These are phyloP conservation scores for Panthera uncia DNA, from an alignment of 2,113 vertebrate genomes.

Conservation along the genomic window DNA sequence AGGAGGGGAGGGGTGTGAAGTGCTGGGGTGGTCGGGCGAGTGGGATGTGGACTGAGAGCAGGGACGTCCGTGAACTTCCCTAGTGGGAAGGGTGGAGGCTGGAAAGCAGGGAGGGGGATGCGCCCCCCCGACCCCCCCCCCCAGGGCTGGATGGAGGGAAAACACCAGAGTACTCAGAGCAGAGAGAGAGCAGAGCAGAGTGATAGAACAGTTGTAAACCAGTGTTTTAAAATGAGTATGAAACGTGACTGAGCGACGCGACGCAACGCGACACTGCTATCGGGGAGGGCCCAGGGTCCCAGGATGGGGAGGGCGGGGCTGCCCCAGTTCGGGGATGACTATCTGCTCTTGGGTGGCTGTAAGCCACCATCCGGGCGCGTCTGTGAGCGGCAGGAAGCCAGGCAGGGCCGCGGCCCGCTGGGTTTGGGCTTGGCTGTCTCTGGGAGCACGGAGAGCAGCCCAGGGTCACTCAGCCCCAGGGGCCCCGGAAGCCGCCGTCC, in stretches of 20 bases:
- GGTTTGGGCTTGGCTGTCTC: not conserved
- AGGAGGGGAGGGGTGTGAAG: not conserved
- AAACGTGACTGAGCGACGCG: not conserved
- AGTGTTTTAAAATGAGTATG: no score
- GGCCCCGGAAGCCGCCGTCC: not conserved
- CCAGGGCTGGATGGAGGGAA: not conserved
- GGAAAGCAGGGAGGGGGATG: no score
- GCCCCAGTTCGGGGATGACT: not conserved
- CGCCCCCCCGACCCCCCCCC: fast-evolving
- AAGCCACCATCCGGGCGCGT: not conserved
- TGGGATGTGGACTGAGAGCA: not conserved
- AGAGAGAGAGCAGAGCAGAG: not conserved
- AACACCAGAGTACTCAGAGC: not conserved
- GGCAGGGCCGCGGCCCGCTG: not conserved
- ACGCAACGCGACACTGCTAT: no score
- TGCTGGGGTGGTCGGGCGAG: not conserved
- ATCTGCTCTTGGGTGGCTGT: not conserved
- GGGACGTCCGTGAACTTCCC: not conserved
- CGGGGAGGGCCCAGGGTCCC: not conserved
- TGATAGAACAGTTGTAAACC: not conserved
- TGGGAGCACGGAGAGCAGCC: not conserved
- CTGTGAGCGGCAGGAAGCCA: constrained; percentile 46
- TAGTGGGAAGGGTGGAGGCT: not conserved
- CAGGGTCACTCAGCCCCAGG: fast-evolving
- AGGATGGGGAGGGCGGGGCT: not conserved